phyloP scores from a whole-genome alignment of 2,113 vertebrate species.

The Melozone crissalis region DNA sequence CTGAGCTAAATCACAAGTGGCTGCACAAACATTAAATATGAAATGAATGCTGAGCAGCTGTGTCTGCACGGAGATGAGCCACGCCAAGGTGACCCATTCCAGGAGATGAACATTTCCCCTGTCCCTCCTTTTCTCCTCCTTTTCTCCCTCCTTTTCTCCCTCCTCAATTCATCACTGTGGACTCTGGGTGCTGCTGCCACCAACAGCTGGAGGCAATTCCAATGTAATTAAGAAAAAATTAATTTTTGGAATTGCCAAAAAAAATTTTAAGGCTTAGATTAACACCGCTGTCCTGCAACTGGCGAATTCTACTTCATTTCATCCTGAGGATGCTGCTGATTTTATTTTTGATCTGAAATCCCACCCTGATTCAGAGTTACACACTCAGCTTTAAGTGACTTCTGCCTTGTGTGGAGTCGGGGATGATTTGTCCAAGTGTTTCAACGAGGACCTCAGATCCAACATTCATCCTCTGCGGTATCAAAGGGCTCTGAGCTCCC shows the following conservation, averaged over 20 bases:
- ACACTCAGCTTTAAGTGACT: not conserved
- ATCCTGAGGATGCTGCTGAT: not conserved
- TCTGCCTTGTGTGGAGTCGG: not conserved
- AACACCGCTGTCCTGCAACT: not conserved
- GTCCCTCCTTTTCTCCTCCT: not conserved
- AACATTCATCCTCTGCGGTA: not conserved
- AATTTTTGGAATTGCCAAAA: too few relatives aligned
- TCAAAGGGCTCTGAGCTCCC: not conserved
- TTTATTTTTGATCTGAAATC: not conserved
- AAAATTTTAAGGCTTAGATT: not conserved
- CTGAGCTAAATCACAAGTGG: not conserved
- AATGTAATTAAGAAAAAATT: not conserved
- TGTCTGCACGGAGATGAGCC: not conserved
- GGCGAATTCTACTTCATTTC: not conserved
- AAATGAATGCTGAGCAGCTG: not conserved
- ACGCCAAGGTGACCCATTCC: not conserved
- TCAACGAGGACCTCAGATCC: not conserved
- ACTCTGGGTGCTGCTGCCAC: not conserved
- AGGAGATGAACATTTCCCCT: accelerated
- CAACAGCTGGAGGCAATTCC: not conserved
- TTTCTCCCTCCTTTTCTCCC: too few relatives aligned
- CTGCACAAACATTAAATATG: not conserved
- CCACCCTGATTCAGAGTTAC: not conserved
- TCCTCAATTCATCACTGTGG: accelerated
- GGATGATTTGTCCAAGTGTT: not conserved